Base-by-base conservation (phyloP, 2,888 invertebrate species). In the Brenthis ino region DNA sequence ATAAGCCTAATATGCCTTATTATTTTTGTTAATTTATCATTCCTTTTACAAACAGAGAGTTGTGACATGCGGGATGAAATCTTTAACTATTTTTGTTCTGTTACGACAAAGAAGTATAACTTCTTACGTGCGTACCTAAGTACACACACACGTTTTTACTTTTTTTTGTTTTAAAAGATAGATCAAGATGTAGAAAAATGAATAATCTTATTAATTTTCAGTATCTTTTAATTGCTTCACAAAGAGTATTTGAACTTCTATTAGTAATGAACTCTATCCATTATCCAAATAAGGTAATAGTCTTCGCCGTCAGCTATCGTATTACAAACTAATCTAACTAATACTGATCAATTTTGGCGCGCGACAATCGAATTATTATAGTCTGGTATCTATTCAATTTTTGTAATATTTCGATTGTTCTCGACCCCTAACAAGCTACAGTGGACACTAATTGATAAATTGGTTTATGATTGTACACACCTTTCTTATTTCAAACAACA, bases 311-410 rank as follows among this genome's bases (percentile, higher is more conserved):
- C 85, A 85, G 89, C 90, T 91, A 93, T 93, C 93, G 88, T 85
- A 89, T 92, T 88, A 90, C 91, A 85, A 84, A 87, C 87, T 88
- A 87, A 91, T 91, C 88, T 86, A 83, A 80, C 86, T 88, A 88
- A 88, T 89, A 84, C 84, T 89, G 87, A 92, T 92, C 84, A 83
- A 77, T 84, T 85, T 86, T 82, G 90, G 88, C 87, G 82, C 82
- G 87, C 84, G 86, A 87, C 87, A 88, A 93, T 92, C 85, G 88
- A 90, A 90, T 93, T 91, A 89, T 80, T 82, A 84, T 85, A 89
- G 87, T 88, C 91, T 91, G 91, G 87, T 86, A 82, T 82, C 80
- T 78, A 76, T 78, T 75, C 85, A 80, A 87, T 91, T 92, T 92
- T 91, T 91, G 87, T 83, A 87, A 90, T 88, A 88, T 87, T 87